Evolutionary conservation across 2,888 invertebrate genomes (phyloP).

Genomic region (Plagodis pulveraria): DNA sequence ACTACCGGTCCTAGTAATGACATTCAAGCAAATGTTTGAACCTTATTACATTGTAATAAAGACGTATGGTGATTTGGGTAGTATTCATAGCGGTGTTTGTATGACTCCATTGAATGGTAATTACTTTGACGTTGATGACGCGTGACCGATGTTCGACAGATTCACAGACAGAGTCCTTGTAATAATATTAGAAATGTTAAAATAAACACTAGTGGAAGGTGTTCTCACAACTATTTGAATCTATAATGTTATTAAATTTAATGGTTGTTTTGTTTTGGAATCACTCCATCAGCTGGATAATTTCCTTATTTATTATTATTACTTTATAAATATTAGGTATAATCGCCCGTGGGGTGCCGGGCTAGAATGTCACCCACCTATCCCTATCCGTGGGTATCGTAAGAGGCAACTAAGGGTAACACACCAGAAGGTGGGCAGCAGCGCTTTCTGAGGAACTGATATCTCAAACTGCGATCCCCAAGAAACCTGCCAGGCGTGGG

Average conservation of each 20-base stretch:
- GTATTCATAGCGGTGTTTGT: slow-evolving; percentile 17
- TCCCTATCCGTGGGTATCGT: too few relatives aligned
- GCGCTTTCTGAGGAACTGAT: too few relatives aligned
- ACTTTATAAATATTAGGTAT: too few relatives aligned
- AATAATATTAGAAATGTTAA: slow-evolving; percentile 47
- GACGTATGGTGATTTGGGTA: slow-evolving; percentile 3
- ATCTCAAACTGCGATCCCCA: too few relatives aligned
- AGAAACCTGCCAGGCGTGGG: too few relatives aligned
- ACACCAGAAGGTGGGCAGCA: too few relatives aligned
- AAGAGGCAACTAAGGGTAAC: too few relatives aligned
- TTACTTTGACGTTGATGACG: slow-evolving; percentile 61
- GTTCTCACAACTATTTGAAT: slow-evolving; percentile 38
- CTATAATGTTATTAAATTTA: not conserved
- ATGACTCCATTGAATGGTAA: slow-evolving; percentile 60
- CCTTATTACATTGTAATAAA: slow-evolving; percentile 13
- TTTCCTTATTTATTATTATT: too few relatives aligned
- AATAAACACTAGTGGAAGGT: slow-evolving; percentile 40
- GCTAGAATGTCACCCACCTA: too few relatives aligned
- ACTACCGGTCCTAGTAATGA: not conserved
- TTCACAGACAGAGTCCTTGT: slow-evolving; percentile 57
- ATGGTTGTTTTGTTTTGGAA: not conserved
- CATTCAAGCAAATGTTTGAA: slow-evolving; percentile 1
- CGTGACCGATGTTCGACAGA: slow-evolving; percentile 55
- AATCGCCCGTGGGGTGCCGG: too few relatives aligned
- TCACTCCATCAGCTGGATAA: not conserved